phyloP scores from a whole-genome alignment of 2,113 vertebrate genomes.

The Nanorana parkeri region DNA sequence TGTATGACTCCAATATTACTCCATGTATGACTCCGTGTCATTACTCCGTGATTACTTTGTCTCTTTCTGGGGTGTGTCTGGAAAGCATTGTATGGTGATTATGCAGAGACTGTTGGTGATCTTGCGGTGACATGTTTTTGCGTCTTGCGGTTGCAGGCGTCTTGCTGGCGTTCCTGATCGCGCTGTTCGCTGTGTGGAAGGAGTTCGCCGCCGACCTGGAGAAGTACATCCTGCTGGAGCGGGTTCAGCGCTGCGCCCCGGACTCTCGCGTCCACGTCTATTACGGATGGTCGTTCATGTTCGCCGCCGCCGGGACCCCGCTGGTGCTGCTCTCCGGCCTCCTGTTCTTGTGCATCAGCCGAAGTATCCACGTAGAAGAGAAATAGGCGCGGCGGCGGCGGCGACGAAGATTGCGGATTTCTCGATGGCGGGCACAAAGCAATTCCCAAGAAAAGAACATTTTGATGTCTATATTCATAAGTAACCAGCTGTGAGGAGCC shows the following conservation, averaged over 20 bases:
- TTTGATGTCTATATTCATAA: slow-evolving; percentile 33
- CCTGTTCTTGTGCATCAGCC: slow-evolving; percentile 80
- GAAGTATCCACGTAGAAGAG: slow-evolving; percentile 64
- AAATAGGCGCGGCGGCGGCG: slow-evolving; percentile 59
- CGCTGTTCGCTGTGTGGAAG: slow-evolving; percentile 87
- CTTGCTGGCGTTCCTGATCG: slow-evolving; percentile 76
- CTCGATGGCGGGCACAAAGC: neutral
- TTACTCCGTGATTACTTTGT: too few relatives aligned
- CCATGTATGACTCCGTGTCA: too few relatives aligned
- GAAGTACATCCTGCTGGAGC: slow-evolving; percentile 83
- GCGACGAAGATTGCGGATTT: neutral
- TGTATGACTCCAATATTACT: too few relatives aligned
- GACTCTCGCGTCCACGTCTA: slow-evolving; percentile 64
- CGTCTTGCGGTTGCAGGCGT: slow-evolving; percentile 68
- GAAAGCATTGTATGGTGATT: too few relatives aligned
- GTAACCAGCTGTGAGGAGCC: neutral
- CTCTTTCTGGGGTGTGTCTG: too few relatives aligned
- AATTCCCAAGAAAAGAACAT: neutral
- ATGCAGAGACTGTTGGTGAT: too few relatives aligned
- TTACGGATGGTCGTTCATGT: slow-evolving; percentile 88
- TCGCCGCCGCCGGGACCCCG: slow-evolving; percentile 77
- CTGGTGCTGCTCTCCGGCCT: slow-evolving; percentile 78
- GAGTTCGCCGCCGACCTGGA: slow-evolving; percentile 81
- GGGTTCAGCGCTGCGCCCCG: slow-evolving; percentile 69
- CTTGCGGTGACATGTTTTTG: too few relatives aligned